phyloP scores from a whole-genome alignment of 2,797 vertebrate genomes.

The Fringilla coelebs region DNA sequence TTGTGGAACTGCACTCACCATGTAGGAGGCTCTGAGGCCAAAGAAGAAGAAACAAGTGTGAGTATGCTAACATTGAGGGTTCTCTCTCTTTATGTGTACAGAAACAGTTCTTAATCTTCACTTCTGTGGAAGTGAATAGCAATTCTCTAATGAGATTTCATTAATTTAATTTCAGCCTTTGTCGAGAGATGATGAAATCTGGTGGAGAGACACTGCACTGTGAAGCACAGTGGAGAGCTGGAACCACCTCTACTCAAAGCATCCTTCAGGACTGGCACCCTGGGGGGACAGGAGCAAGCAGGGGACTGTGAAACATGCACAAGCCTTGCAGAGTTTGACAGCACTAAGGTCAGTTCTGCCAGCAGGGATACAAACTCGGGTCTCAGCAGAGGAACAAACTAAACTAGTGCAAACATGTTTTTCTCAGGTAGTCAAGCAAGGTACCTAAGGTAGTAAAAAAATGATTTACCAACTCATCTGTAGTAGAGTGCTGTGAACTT shows the following conservation, averaged over 20 bases:
- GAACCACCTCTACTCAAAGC: background rate
- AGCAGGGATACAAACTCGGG: accelerated
- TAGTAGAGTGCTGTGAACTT: background rate
- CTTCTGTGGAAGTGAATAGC: background rate
- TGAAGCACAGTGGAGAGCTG: background rate
- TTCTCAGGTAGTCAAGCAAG: background rate
- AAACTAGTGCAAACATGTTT: background rate
- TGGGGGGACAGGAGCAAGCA: background rate
- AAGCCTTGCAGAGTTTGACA: background rate
- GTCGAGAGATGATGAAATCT: background rate
- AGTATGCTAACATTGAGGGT: background rate
- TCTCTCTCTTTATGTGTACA: background rate
- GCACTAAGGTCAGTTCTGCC: background rate
- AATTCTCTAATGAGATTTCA: background rate
- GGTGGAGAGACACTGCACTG: background rate
- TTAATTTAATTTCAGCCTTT: background rate
- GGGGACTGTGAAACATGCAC: background rate
- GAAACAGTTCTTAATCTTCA: background rate
- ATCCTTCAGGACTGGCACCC: background rate
- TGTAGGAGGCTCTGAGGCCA: background rate
- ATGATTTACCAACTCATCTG: background rate
- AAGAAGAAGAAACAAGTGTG: background rate
- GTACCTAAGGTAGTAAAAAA: background rate
- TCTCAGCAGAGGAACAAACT: background rate
- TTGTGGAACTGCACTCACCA: background rate